phyloP scores from a whole-genome alignment of 2,113 vertebrate species.

The Neotoma lepida region DNA sequence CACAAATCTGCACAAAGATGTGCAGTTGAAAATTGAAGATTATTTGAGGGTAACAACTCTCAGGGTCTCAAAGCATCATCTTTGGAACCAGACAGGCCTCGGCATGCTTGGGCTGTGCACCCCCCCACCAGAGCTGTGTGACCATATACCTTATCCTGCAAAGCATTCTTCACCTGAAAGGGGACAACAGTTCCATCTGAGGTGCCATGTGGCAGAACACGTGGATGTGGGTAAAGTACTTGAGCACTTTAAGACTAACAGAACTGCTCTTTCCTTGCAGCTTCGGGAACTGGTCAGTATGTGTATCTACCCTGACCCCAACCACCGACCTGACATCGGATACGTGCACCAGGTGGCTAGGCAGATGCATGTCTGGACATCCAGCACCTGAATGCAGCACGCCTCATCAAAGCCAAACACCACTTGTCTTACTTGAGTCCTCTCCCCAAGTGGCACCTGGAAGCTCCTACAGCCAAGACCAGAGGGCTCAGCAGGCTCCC shows the following conservation, averaged over 20 bases:
- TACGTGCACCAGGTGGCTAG: conserved; percentile 91
- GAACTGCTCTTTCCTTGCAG: conserved; percentile 76
- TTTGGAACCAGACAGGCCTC: not conserved
- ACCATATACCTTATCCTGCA: accelerated
- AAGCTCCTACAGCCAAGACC: conserved; percentile 74
- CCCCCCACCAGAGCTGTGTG: not conserved
- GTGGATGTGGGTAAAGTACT: not conserved
- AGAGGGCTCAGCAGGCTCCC: conserved; percentile 74
- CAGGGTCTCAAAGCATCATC: not conserved
- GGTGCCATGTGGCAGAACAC: not conserved
- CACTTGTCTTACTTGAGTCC: conserved; percentile 86
- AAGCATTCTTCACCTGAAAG: not conserved
- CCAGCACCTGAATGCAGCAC: conserved; percentile 86
- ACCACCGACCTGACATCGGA: conserved; percentile 88
- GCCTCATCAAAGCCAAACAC: conserved; percentile 68
- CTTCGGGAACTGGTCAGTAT: conserved; percentile 91
- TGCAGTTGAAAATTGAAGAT: not conserved
- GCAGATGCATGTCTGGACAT: conserved; percentile 92
- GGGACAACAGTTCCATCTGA: not conserved
- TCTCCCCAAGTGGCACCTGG: conserved; percentile 80
- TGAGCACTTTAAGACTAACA: not conserved
- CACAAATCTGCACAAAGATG: not conserved
- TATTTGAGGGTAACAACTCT: not conserved
- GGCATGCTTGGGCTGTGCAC: not conserved
- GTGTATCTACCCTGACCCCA: conserved; percentile 91